Evolutionary conservation across 2,797 vertebrate species (phyloP).

Genomic region (Syndactyla subalaris): DNA sequence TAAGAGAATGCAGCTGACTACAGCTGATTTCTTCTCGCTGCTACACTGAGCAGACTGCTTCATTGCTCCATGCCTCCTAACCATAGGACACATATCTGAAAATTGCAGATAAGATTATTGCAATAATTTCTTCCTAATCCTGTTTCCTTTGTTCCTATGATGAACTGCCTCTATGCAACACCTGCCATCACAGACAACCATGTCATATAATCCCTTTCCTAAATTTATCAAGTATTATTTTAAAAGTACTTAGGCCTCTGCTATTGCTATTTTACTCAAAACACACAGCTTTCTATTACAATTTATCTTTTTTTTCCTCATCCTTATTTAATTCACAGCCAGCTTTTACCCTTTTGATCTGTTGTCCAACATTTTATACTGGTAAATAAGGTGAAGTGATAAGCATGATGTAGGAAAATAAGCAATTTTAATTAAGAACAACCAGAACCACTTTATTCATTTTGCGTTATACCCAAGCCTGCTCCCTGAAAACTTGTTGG

Average conservation of each 20-base stretch:
- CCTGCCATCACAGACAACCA: constrained; percentile 14
- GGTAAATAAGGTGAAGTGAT: neutral
- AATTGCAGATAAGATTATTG: constrained; percentile 18
- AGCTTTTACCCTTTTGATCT: neutral
- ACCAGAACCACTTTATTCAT: neutral
- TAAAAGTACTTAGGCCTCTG: neutral
- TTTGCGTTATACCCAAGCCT: neutral
- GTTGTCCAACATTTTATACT: neutral
- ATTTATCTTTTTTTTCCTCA: neutral
- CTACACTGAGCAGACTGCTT: neutral
- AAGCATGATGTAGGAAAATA: neutral
- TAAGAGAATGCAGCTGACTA: neutral
- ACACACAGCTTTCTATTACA: neutral
- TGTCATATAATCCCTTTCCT: constrained; percentile 34
- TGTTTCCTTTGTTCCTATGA: constrained; percentile 8
- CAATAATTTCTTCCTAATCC: constrained; percentile 31
- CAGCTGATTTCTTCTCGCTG: neutral
- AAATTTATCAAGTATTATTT: neutral
- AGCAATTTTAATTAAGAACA: neutral
- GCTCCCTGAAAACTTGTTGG: neutral
- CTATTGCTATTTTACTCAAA: neutral
- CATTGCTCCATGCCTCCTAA: neutral
- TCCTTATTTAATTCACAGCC: neutral
- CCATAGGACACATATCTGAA: neutral
- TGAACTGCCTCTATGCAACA: neutral